Conservation (phyloP, 2,797 vertebrate genomes). For the Morus bassanus region DNA sequence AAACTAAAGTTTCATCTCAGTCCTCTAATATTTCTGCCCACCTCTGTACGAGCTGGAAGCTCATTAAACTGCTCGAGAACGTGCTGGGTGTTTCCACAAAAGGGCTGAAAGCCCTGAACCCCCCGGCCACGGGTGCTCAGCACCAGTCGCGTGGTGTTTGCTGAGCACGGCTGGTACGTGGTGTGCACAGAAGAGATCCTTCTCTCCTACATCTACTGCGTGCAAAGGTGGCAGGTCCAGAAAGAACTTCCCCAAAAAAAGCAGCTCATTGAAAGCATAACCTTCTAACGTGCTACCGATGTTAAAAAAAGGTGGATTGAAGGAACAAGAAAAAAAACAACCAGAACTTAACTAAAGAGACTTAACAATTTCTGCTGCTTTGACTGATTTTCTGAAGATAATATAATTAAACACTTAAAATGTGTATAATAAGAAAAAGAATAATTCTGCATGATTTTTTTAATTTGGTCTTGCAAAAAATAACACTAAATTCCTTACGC, state of each 20-base stretch:
- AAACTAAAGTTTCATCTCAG: not conserved
- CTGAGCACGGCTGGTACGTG: fast-evolving
- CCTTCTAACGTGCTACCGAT: not conserved
- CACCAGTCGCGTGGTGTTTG: not conserved
- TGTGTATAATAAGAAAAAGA: slow-evolving; percentile 11
- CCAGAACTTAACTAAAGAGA: slow-evolving; percentile 7
- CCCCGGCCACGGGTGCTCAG: not conserved
- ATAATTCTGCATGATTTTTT: slow-evolving; percentile 42
- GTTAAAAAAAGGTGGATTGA: not conserved
- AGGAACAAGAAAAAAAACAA: not conserved
- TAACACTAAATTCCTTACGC: not conserved
- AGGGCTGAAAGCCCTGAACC: not conserved
- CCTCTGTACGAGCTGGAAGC: not conserved
- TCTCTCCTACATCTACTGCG: no score
- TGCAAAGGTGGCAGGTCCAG: not conserved
- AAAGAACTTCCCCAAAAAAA: not conserved
- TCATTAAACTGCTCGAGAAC: not conserved
- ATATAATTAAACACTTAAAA: not conserved
- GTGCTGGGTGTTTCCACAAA: not conserved
- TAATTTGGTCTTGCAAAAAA: slow-evolving; percentile 48
- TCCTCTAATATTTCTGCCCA: not conserved
- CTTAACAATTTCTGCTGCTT: slow-evolving; percentile 41
- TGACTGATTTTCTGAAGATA: slow-evolving; percentile 14
- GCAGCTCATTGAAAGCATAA: not conserved
- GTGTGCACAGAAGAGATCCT: not conserved